Percentiles rank a stretch among this genome's conserved stretches.
Evolutionary conservation across 2,113 vertebrate genomes (phyloP).

Genomic region (Parotia lawesii): DNA sequence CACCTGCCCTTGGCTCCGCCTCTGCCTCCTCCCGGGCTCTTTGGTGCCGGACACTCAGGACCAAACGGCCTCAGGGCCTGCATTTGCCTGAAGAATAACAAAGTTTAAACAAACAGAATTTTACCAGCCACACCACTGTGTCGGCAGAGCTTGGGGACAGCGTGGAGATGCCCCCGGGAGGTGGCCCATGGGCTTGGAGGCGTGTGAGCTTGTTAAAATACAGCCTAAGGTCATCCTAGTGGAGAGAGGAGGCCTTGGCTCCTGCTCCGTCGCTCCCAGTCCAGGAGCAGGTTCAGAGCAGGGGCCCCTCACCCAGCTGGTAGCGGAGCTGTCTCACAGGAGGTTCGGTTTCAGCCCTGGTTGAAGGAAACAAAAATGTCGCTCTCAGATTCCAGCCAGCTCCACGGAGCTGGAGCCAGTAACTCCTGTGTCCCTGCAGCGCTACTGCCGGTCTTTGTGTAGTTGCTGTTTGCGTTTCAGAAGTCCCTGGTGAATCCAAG

Average conservation of each 20-base stretch:
- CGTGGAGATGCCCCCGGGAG: neutral
- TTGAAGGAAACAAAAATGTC: neutral
- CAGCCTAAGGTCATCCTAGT: neutral
- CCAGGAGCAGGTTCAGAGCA: neutral
- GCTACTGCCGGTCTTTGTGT: conserved; percentile 20
- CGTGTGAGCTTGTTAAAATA: neutral
- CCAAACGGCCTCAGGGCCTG: conserved; percentile 3
- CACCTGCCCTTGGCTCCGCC: neutral
- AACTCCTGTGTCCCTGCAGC: neutral
- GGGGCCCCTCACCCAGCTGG: neutral
- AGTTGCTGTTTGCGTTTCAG: conserved; percentile 20
- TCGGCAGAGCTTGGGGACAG: neutral
- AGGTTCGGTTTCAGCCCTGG: neutral
- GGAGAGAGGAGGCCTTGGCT: neutral
- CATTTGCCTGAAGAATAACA: conserved; percentile 5
- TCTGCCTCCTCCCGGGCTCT: conserved; percentile 17
- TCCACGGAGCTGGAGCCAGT: neutral
- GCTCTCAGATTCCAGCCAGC: neutral
- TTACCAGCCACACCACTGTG: conserved; percentile 37
- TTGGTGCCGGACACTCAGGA: conserved; percentile 13
- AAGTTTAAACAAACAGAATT: neutral
- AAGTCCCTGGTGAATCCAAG: conserved; percentile 11
- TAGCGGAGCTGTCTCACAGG: neutral
- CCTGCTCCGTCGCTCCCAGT: neutral
- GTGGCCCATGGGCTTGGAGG: fast-evolving